These are phyloP conservation scores for Strigamia crassipes DNA, from an alignment of 2,888 invertebrate genomes.

Conservation along the genomic window DNA sequence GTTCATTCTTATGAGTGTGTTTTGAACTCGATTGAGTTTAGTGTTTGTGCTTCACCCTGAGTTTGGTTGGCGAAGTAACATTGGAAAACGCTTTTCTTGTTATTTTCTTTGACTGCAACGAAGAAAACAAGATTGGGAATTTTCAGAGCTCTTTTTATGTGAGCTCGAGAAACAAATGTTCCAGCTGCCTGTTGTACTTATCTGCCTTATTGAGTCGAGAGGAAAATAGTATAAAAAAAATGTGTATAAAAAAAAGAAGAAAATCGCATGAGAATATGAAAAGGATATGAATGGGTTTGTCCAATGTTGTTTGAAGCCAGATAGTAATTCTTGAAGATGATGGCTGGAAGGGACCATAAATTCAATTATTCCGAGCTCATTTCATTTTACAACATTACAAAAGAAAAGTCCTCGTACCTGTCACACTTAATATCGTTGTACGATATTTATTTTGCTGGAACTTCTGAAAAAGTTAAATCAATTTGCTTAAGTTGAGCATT, in stretches of 20 bases:
- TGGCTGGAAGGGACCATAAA: neutral
- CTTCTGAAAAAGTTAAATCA: no score
- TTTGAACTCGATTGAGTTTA: neutral
- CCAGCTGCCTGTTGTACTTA: neutral
- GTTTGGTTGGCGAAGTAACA: neutral
- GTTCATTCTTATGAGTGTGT: neutral
- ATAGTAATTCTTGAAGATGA: neutral
- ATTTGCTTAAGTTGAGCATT: no score
- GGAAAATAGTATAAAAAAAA: neutral
- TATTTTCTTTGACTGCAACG: neutral
- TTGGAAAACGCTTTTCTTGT: neutral
- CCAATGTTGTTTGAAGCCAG: neutral
- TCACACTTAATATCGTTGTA: no score
- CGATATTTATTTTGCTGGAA: no score
- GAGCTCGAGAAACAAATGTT: neutral
- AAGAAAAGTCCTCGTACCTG: no score
- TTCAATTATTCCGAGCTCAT: neutral
- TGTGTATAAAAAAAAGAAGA: neutral
- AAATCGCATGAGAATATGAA: neutral
- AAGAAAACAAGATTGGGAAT: neutral
- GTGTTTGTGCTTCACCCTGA: neutral
- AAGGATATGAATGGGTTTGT: neutral
- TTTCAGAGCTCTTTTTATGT: neutral
- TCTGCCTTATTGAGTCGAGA: neutral
- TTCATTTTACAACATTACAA: no score